phyloP scores from a whole-genome alignment of 2,113 vertebrate genomes.

The Amphiprion percula region DNA sequence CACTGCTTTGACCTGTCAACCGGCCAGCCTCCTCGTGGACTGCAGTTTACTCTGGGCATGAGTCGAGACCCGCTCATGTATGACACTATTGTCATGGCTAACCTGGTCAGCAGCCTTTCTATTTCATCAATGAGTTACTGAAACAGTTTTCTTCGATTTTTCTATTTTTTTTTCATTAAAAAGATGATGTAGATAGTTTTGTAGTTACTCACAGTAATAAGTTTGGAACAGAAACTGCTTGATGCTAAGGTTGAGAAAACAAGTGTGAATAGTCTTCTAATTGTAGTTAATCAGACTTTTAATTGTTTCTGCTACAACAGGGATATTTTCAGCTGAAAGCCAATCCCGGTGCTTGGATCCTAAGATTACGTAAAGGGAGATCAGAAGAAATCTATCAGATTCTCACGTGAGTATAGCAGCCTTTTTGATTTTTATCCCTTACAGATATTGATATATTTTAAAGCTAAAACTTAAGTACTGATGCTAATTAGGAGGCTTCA shows the following conservation, averaged over 20 bases:
- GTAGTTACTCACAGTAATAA: neutral
- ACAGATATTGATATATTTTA: neutral
- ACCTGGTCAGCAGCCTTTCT: constrained; percentile 87
- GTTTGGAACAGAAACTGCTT: neutral
- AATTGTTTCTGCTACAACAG: constrained; percentile 76
- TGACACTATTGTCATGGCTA: constrained; percentile 98
- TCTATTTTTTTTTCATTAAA: neutral
- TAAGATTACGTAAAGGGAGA: constrained; percentile 92
- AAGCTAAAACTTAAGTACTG: constrained; percentile 19
- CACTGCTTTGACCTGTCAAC: constrained; percentile 92
- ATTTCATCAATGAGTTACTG: neutral
- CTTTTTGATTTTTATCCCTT: neutral
- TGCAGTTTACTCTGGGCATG: constrained; percentile 96
- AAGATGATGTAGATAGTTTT: neutral
- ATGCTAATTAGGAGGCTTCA: constrained; percentile 50
- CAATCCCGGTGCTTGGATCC: constrained; percentile 94
- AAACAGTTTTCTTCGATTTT: neutral
- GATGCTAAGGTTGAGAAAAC: neutral
- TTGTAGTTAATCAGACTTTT: neutral
- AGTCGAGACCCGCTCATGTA: constrained; percentile 87
- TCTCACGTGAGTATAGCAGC: constrained; percentile 87
- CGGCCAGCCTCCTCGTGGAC: constrained; percentile 91
- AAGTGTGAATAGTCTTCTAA: constrained; percentile 2
- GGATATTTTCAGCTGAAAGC: constrained; percentile 99
- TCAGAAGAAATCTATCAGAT: constrained; percentile 95